phyloP scores from a whole-genome alignment of 2,797 vertebrate genomes.

The Amniataba percoides region DNA sequence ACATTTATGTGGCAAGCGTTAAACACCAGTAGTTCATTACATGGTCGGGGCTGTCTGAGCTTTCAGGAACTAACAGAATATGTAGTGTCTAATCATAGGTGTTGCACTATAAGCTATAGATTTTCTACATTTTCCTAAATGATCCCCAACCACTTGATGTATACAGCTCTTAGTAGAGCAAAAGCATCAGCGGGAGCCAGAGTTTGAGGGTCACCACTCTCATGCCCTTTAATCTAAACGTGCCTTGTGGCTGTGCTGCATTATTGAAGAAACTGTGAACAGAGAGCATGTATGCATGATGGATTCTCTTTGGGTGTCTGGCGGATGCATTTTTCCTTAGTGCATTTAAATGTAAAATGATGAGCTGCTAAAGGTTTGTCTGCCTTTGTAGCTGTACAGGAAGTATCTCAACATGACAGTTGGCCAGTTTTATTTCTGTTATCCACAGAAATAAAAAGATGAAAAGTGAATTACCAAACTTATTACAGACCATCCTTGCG shows the following conservation, averaged over 20 bases:
- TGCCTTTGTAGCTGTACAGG: background rate
- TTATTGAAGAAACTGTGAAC: background rate
- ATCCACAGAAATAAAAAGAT: background rate
- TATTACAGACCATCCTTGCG: background rate
- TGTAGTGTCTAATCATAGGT: background rate
- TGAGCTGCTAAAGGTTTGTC: background rate
- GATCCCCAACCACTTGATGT: background rate
- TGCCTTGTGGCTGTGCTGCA: constrained; percentile 5
- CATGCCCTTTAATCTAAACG: constrained; percentile 12
- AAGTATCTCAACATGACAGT: background rate
- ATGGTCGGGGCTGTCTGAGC: background rate
- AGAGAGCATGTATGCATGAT: background rate
- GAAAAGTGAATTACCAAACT: background rate
- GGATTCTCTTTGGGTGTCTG: background rate
- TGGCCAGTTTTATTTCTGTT: background rate
- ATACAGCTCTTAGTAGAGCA: background rate
- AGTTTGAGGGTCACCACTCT: background rate
- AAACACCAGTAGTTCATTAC: background rate
- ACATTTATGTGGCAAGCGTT: background rate
- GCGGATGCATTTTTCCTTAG: background rate
- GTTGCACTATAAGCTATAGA: background rate
- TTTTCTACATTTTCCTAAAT: background rate
- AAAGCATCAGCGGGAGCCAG: background rate
- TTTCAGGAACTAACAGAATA: background rate
- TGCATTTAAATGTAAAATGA: background rate